These are phyloP conservation scores for Eonycteris spelaea DNA, from an alignment of 2,113 vertebrate genomes.

Conservation along the genomic window DNA sequence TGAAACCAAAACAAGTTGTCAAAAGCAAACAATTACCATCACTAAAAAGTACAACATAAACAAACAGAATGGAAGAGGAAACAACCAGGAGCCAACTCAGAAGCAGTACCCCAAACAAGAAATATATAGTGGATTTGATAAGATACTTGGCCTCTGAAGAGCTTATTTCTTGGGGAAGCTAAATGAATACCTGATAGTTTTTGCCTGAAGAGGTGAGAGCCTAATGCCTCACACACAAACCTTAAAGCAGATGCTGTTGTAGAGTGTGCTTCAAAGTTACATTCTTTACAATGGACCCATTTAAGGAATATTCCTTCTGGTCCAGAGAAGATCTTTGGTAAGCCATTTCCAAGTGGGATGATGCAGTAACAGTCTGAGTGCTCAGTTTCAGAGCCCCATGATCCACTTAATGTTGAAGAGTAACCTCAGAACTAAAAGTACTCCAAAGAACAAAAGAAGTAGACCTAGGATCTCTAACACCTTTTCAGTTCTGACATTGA, in stretches of 20 bases:
- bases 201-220: neutral
- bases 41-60: constrained; percentile 25
- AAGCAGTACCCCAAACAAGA: neutral
- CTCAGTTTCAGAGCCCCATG: neutral
- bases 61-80: constrained; percentile 3
- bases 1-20: constrained; percentile 30
- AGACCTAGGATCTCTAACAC: neutral
- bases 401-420: neutral
- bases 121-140: neutral
- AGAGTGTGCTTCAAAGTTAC: neutral
- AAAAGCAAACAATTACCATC: constrained; percentile 18
- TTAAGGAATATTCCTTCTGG: neutral
- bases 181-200: neutral
- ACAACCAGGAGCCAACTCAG: neutral
- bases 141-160: neutral
- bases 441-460: neutral
- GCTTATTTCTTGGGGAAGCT: neutral
- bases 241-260: neutral
- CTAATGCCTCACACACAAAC: neutral
- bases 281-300: neutral
- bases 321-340: neutral
- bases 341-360: constrained; percentile 22
- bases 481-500: neutral
- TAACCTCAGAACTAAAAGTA: constrained; percentile 7
- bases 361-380: neutral